phyloP scores from a whole-genome alignment of 2,888 invertebrate species.

The Petrolisthes cinctipes region DNA sequence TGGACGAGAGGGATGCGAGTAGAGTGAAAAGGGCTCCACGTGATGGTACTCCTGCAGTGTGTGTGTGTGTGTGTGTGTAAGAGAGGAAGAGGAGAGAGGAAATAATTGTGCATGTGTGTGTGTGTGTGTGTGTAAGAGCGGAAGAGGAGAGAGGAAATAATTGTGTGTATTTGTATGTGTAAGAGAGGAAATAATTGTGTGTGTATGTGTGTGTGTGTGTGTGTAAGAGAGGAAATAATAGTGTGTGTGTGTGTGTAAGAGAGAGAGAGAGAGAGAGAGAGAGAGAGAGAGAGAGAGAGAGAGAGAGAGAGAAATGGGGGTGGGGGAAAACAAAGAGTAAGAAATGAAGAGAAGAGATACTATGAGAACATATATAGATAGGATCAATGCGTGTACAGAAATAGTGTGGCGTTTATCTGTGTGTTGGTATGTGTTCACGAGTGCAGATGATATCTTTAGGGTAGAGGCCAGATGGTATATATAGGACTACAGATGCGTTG shows the following conservation, averaged over 20 bases:
- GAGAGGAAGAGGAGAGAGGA: neutral
- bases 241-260: neutral
- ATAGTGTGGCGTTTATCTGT: too few species aligned
- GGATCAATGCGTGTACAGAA: too few species aligned
- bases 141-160: too few species aligned
- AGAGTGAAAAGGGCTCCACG: conserved; percentile 16
- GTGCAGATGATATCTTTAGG: too few species aligned
- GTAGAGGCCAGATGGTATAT: too few species aligned
- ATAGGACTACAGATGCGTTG: too few species aligned
- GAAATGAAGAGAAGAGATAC: neutral
- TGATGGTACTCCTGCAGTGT: conserved; percentile 22
- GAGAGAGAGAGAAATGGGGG: neutral
- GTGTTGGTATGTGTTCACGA: too few species aligned
- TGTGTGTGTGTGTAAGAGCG: neutral
- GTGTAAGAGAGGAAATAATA: neutral
- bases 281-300: conserved; percentile 20
- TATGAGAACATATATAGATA: too few species aligned
- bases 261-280: neutral
- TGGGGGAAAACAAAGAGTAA: neutral
- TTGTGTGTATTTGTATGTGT: conserved; percentile 9
- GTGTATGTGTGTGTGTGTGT: neutral
- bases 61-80: conserved; percentile 29
- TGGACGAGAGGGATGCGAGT: conserved; percentile 10
- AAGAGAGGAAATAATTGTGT: neutral
- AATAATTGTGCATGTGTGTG: conserved; percentile 10